Conservation (phyloP, 1,140 invertebrate genomes). For the Drosophila miranda region DNA sequence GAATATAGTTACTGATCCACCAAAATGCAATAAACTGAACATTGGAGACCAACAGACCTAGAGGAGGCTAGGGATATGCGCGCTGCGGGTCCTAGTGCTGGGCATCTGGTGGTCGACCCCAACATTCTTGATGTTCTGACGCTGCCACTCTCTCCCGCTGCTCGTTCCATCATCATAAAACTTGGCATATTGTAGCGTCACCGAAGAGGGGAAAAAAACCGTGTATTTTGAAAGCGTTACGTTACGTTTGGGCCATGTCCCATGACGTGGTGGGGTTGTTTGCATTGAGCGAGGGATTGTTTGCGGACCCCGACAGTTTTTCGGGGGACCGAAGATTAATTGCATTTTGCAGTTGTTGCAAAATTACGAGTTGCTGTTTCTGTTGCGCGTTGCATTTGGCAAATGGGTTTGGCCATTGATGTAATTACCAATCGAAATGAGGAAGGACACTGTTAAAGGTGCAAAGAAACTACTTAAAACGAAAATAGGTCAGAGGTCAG, state of each 20-base stretch:
- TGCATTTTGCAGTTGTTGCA: slow-evolving; percentile 43
- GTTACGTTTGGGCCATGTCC: slow-evolving; percentile 3
- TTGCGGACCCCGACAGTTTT: slow-evolving; percentile 46
- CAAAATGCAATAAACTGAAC: too few species aligned
- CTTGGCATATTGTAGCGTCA: slow-evolving; percentile 40
- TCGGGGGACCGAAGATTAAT: slow-evolving; percentile 50
- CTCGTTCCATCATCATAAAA: slow-evolving; percentile 54
- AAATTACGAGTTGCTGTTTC: slow-evolving; percentile 8
- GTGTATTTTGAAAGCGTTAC: slow-evolving; percentile 30
- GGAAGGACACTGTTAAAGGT: neutral
- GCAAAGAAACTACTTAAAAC: too few species aligned
- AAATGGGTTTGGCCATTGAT: slow-evolving; percentile 38
- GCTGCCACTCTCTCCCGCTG: too few species aligned
- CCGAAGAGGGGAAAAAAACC: slow-evolving; percentile 7
- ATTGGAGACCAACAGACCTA: too few species aligned
- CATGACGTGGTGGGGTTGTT: slow-evolving; percentile 20
- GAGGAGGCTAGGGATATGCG: too few species aligned
- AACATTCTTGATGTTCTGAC: too few species aligned
- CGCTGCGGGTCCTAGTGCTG: too few species aligned
- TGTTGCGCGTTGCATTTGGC: slow-evolving; percentile 38
- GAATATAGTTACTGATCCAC: too few species aligned
- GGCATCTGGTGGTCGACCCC: too few species aligned
- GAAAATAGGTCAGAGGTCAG: too few species aligned
- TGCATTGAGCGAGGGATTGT: slow-evolving; percentile 30
- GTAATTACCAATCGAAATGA: slow-evolving; percentile 31